Conservation (phyloP, 1,140 invertebrate genomes). For the Halesus radiatus region DNA sequence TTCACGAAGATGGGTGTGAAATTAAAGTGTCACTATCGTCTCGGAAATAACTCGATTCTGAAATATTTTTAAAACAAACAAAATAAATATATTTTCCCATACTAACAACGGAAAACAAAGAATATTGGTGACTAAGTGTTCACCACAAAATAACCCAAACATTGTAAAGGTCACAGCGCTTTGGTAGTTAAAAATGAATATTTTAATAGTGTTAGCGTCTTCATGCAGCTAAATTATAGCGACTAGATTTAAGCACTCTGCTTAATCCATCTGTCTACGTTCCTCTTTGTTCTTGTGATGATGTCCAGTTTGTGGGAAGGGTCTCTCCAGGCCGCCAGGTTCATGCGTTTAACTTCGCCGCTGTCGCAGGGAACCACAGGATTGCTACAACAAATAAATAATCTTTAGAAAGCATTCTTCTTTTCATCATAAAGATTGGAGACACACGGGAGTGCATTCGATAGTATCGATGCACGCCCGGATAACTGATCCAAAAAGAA, state of each 20-base stretch:
- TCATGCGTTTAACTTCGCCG: constrained; percentile 64
- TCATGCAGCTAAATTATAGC: background rate
- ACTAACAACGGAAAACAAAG: background rate
- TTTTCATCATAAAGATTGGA: no score
- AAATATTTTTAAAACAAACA: no score
- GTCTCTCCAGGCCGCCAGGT: constrained; percentile 67
- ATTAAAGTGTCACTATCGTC: no score
- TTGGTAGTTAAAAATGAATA: background rate
- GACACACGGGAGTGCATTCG: no score
- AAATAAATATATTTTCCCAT: background rate
- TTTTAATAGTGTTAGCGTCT: background rate
- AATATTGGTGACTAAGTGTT: background rate
- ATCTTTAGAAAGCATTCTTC: background rate
- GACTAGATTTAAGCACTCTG: constrained; percentile 46
- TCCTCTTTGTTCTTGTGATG: constrained; percentile 62
- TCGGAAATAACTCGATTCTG: no score
- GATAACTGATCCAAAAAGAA: no score
- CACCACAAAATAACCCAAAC: background rate
- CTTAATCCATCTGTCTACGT: constrained; percentile 63
- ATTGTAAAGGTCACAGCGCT: background rate
- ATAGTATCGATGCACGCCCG: no score
- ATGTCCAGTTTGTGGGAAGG: constrained; percentile 63
- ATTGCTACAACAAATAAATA: constrained; percentile 60
- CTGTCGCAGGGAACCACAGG: constrained; percentile 64
- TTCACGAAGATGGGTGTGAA: no score